Conservation (phyloP, 2,797 vertebrate species). For the Tragopan temminckii region DNA sequence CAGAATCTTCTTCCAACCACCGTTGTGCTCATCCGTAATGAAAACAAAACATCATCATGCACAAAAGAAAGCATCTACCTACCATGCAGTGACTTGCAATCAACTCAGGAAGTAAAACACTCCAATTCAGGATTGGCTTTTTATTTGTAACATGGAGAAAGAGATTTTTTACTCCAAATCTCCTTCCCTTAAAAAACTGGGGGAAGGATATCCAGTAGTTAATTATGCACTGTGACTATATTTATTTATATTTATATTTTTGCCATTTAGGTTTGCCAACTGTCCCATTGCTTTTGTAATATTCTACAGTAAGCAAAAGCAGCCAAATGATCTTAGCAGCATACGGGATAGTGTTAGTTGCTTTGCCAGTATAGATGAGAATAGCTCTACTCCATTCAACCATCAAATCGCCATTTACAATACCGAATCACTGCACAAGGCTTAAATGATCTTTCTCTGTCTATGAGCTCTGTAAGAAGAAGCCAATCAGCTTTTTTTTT, state of each 20-base stretch:
- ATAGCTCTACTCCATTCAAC: background rate
- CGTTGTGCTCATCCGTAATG: constrained; percentile 33
- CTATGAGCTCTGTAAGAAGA: background rate
- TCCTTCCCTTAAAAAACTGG: background rate
- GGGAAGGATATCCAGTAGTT: background rate
- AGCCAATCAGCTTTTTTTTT: constrained; percentile 27
- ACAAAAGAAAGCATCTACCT: constrained; percentile 30
- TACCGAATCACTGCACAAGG: background rate
- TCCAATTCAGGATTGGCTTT: background rate
- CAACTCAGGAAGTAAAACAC: constrained; percentile 14
- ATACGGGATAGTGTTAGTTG: background rate
- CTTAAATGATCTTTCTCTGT: background rate
- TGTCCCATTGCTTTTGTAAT: background rate
- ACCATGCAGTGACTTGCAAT: background rate
- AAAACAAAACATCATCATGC: constrained; percentile 31
- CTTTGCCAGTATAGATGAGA: background rate
- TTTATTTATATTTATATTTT: background rate
- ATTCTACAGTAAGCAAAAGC: constrained; percentile 7
- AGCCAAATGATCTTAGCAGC: background rate
- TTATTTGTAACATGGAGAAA: background rate
- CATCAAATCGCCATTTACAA: background rate
- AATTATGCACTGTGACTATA: background rate
- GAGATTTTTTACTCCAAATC: background rate
- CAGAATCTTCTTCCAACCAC: constrained; percentile 34
- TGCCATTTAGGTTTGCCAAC: background rate